These are phyloP conservation scores for Drosophila truncata DNA, from an alignment of 1,140 invertebrate species.

Conservation along the genomic window DNA sequence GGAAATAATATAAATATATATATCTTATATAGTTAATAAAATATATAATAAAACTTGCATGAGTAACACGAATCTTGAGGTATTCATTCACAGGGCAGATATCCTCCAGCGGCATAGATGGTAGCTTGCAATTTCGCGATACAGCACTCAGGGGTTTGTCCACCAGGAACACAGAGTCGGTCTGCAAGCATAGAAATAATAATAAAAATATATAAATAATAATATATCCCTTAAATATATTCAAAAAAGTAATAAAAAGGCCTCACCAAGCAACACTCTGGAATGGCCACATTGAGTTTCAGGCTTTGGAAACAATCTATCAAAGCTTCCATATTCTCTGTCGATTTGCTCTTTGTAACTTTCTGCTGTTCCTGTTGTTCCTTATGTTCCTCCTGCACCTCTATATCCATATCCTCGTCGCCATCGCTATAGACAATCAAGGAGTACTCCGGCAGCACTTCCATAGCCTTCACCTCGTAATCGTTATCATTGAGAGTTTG, in stretches of 20 bases:
- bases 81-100: background rate
- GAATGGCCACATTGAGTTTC: background rate
- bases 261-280: background rate
- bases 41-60: constrained; percentile 16
- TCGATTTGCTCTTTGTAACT: no score
- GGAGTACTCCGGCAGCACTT: background rate
- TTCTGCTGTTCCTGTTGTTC: no score
- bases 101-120: background rate
- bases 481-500: background rate
- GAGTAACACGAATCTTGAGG: constrained; percentile 3
- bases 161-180: constrained; percentile 31
- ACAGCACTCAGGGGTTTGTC: constrained; percentile 44
- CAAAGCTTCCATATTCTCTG: background rate
- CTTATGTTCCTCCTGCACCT: no score
- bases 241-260: fast-evolving
- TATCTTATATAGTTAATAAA: background rate
- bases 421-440: background rate
- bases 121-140: background rate
- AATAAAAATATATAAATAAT: background rate
- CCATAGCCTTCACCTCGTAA: background rate
- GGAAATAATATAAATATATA: background rate
- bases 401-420: background rate
- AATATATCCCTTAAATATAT: background rate
- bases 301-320: background rate
- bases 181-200: constrained; percentile 8